Conservation (phyloP, 2,888 invertebrate species). For the Hartigia nigra region DNA sequence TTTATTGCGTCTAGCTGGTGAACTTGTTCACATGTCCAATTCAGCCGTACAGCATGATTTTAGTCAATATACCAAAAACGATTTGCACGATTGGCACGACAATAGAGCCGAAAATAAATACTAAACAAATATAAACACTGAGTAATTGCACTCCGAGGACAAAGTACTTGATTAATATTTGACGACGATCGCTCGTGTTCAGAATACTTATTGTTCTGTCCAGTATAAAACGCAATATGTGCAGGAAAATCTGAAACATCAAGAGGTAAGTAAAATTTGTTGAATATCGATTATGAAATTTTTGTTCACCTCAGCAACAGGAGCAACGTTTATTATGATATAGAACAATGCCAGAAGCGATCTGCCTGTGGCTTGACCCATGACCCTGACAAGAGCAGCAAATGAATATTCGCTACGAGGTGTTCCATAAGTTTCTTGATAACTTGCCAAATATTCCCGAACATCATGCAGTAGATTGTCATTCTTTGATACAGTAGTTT, state of each 20-base stretch:
- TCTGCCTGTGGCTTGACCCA: constrained; percentile 53
- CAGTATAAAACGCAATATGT: constrained; percentile 52
- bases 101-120: constrained; percentile 55
- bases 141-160: constrained; percentile 51
- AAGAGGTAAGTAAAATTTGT: background rate
- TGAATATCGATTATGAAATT: background rate
- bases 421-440: constrained; percentile 53
- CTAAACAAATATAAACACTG: constrained; percentile 50
- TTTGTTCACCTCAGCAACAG: constrained; percentile 46
- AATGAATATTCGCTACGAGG: constrained; percentile 54
- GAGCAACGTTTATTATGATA: constrained; percentile 51
- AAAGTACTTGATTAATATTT: constrained; percentile 44
- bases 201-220: constrained; percentile 54
- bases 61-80: constrained; percentile 46
- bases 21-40: background rate
- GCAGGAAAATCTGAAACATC: constrained; percentile 48
- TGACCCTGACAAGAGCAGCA: constrained; percentile 46
- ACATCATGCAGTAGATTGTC: constrained; percentile 33
- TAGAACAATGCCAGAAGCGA: constrained; percentile 53
- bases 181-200: constrained; percentile 42
- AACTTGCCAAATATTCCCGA: constrained; percentile 51
- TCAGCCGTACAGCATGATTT: constrained; percentile 50
- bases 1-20: background rate
- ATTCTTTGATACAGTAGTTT: background rate
- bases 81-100: constrained; percentile 54